Conservation (phyloP, 2,888 invertebrate genomes). For the Tenthredo scrophulariae region DNA sequence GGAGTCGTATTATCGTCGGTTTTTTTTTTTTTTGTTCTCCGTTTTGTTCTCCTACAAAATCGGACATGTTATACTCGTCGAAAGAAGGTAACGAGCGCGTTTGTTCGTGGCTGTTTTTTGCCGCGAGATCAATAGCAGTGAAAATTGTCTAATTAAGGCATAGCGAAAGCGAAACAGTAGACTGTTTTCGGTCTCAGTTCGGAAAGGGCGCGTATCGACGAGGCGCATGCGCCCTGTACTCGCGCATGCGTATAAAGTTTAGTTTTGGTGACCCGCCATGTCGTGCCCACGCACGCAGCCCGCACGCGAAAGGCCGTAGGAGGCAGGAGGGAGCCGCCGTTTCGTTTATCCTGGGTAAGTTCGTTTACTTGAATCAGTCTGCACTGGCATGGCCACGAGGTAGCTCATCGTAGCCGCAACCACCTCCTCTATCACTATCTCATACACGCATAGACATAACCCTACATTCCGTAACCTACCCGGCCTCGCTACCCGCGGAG, state of each 20-base stretch:
- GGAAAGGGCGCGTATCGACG: background rate
- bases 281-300: constrained; percentile 52
- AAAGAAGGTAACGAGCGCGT: background rate
- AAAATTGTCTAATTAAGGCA: background rate
- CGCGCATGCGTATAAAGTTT: constrained; percentile 54
- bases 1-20: background rate
- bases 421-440: constrained; percentile 64
- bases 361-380: constrained; percentile 77
- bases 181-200: background rate
- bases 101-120: background rate
- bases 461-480: constrained; percentile 56
- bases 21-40: background rate
- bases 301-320: constrained; percentile 52
- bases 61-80: background rate
- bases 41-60: background rate
- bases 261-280: constrained; percentile 61
- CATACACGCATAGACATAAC: constrained; percentile 66
- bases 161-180: background rate
- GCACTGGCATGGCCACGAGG: constrained; percentile 78
- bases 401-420: constrained; percentile 68
- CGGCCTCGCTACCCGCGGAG: constrained; percentile 52
- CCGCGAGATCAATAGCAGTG: background rate
- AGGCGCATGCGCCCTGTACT: background rate
- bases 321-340: constrained; percentile 59
- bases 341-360: constrained; percentile 76